Base-by-base conservation (phyloP, 1,140 invertebrate species). In the Acyrthosiphon pisum region DNA sequence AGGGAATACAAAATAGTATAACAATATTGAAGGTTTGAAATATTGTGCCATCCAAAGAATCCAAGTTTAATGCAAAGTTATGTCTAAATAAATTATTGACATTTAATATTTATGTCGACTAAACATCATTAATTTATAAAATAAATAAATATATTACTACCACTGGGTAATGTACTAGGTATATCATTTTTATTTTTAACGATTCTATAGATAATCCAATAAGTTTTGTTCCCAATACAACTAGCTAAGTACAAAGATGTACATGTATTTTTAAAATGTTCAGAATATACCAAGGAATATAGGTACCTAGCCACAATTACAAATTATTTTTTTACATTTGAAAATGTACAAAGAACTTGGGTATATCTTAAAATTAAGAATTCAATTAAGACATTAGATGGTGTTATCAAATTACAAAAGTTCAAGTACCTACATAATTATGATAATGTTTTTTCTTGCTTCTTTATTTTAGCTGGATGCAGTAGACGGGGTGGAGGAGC, bases 401-500 rank as follows among this genome's bases (percentile, higher is more conserved):
- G n/a, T 76, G 2, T 68, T 18, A 76, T 76, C 11, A 76, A 76
- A 76, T 76, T n/a, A 68, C 0, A 68, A 68, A n/a, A n/a, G 14
- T 76, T 18, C 4, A 30, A 68, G 30, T 89, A 53, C 48, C 6
- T 83, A 89, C 6, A 53, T 56, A 35, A 41, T 56, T 56, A 60
- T 90, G 7, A 37, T 76, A 41, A 48, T n/a, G n/a, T 76, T 76
- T 76, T 76, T 76, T n/a, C 35, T 91, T 91, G 4, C 26, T 46
- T 2, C 3, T 60, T 89, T 53, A 53, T 18, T 89, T 26, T 90
- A 90, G 89, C 89, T 37, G 91, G 91, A n/a, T 93, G 91, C 35
- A 93, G 81, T 86, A 86, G 91, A n/a, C 91, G 91, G 18, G 91
- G 76, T 22, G 90, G 60, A 35, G 22, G n/a, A 26, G 20, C 91